A percentile compares a stretch with the other conserved stretches of the same genome.
Evolutionary conservation across 2,797 vertebrate species (phyloP).

Genomic region (Ficedula albicollis): DNA sequence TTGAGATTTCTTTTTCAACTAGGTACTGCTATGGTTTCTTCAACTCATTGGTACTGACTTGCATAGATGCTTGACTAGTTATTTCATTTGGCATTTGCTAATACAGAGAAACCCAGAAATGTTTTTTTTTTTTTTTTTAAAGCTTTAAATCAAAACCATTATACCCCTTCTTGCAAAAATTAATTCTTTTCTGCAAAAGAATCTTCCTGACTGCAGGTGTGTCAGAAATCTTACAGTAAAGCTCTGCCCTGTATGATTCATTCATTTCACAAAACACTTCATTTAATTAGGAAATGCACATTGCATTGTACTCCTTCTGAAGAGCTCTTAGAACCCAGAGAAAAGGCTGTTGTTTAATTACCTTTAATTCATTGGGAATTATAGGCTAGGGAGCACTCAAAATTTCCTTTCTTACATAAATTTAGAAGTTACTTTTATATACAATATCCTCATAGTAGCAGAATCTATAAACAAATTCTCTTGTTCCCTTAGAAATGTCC

Average conservation of each 20-base stretch:
- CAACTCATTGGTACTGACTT: neutral
- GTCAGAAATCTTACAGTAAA: neutral
- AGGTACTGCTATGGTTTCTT: neutral
- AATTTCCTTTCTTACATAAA: neutral
- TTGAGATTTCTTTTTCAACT: neutral
- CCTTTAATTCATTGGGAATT: neutral
- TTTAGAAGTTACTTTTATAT: neutral
- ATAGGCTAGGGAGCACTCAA: neutral
- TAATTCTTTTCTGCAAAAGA: neutral
- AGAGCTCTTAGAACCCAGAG: neutral
- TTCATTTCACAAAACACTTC: neutral
- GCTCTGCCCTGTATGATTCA: neutral
- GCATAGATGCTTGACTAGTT: neutral
- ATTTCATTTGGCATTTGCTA: neutral
- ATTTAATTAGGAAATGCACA: neutral
- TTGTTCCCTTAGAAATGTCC: neutral
- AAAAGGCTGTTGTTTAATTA: neutral
- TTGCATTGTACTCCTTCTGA: neutral
- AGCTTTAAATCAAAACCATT: neutral
- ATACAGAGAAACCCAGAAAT: neutral
- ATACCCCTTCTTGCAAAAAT: neutral
- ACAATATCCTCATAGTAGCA: neutral
- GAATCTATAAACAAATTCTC: neutral
- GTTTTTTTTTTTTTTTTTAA: accelerated
- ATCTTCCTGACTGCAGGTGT: neutral